These are phyloP conservation scores for Elephantulus edwardii DNA, from an alignment of 2,113 vertebrate species.

Conservation along the genomic window DNA sequence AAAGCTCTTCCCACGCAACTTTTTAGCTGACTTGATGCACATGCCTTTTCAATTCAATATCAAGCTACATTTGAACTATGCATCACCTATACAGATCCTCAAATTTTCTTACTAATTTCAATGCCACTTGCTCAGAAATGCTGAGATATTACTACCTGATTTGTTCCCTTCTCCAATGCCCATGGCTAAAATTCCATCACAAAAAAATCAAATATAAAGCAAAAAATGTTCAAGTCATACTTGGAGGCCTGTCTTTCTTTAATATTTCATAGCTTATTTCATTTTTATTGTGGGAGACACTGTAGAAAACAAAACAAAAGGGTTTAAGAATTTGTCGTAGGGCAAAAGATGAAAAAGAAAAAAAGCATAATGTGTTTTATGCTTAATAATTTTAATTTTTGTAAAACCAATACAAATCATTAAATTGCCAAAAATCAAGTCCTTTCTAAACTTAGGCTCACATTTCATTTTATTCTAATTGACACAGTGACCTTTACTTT, in stretches of 20 bases:
- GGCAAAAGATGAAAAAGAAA: background rate
- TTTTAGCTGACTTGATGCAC: conserved; percentile 51
- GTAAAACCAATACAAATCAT: background rate
- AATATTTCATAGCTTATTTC: conserved; percentile 39
- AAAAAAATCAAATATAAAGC: conserved; percentile 33
- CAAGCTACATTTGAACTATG: conserved; percentile 61
- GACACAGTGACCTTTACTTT: background rate
- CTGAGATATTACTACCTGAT: background rate
- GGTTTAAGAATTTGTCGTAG: background rate
- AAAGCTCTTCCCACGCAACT: conserved; percentile 54
- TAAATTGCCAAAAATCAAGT: background rate
- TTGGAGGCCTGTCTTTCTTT: conserved; percentile 9
- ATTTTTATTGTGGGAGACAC: background rate
- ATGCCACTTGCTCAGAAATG: background rate
- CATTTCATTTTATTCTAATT: background rate
- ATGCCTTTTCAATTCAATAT: conserved; percentile 57
- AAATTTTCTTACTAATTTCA: conserved; percentile 44
- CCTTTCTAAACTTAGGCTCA: background rate
- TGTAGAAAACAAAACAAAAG: background rate
- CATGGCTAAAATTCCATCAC: conserved; percentile 36
- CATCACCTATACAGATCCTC: conserved; percentile 56
- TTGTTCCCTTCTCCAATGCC: background rate
- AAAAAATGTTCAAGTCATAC: conserved; percentile 3
- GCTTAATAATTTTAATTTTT: background rate
- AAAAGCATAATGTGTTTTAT: background rate